A percentile compares a stretch with the other conserved stretches of the same genome.
These are phyloP conservation scores for Trissoscelio sp. DNA, from an alignment of 2,888 invertebrate genomes.

Conservation along the genomic window DNA sequence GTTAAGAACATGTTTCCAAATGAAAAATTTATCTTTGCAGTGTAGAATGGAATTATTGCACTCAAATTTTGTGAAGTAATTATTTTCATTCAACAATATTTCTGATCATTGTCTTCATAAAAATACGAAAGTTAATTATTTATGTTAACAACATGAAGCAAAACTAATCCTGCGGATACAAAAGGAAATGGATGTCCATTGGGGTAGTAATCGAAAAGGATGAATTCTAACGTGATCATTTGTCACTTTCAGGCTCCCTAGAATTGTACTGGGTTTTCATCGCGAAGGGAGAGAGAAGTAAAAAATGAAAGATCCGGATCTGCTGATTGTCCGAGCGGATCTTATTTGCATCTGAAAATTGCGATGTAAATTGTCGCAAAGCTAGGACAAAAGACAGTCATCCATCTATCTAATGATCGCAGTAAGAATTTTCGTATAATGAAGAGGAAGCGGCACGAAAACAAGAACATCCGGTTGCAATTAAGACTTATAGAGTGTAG, in stretches of 20 bases:
- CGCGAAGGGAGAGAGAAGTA: not conserved
- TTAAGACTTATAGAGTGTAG: conserved; percentile 28
- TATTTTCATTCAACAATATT: too few species aligned
- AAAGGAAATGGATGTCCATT: conserved; percentile 34
- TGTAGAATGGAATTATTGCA: too few species aligned
- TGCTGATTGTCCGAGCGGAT: conserved; percentile 1
- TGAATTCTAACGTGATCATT: conserved; percentile 33
- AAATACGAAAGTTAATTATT: too few species aligned
- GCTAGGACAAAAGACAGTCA: not conserved
- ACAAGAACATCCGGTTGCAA: conserved; percentile 7
- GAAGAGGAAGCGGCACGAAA: conserved; percentile 30
- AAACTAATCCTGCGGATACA: conserved; percentile 6
- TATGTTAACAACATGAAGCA: not conserved
- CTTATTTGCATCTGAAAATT: conserved; percentile 21
- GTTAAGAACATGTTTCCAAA: too few species aligned
- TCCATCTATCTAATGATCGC: conserved; percentile 23
- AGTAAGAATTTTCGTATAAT: conserved; percentile 5
- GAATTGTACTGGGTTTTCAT: conserved; percentile 21
- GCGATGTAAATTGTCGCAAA: conserved; percentile 9
- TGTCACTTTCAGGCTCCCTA: conserved; percentile 28
- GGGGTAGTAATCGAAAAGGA: conserved; percentile 40
- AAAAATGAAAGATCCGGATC: conserved; percentile 22
- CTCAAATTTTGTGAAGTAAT: too few species aligned
- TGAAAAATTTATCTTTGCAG: too few species aligned
- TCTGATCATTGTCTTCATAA: too few species aligned